These are phyloP conservation scores for Ammospiza caudacuta DNA, from an alignment of 2,113 vertebrate genomes.

Conservation along the genomic window DNA sequence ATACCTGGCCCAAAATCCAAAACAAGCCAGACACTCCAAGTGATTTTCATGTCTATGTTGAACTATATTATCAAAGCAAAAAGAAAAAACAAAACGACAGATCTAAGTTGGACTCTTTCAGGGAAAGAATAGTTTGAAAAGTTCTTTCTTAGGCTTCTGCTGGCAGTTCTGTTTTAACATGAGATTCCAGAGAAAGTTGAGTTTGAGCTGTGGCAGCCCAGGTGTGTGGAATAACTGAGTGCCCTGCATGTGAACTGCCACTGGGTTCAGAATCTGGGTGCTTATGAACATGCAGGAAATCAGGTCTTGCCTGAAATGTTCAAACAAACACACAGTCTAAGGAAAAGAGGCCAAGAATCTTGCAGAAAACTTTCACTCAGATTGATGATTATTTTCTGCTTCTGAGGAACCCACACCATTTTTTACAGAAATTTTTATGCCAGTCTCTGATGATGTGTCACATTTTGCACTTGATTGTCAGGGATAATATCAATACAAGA, in stretches of 20 bases:
- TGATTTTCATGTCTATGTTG: not conserved
- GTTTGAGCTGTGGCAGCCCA: not conserved
- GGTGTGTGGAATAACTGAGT: not conserved
- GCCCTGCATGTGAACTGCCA: not conserved
- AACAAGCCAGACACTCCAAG: not conserved
- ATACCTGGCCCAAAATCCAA: not conserved
- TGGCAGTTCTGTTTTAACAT: not conserved
- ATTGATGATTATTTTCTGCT: not conserved
- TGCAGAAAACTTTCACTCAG: not conserved
- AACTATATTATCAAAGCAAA: not conserved
- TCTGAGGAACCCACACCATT: fast-evolving
- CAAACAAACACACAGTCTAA: not conserved
- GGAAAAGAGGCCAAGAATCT: not conserved
- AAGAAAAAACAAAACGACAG: too few relatives aligned
- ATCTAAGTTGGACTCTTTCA: not conserved
- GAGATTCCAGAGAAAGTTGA: not conserved
- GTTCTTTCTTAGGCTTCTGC: not conserved
- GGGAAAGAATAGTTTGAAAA: not conserved
- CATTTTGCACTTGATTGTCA: not conserved
- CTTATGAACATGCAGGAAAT: not conserved
- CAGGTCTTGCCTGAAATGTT: not conserved
- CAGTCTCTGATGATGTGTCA: not conserved
- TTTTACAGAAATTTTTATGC: not conserved
- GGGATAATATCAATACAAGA: not conserved
- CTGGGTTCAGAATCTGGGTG: not conserved